These are phyloP conservation scores for Euplexia lucipara DNA, from an alignment of 2,888 invertebrate species.

Conservation along the genomic window DNA sequence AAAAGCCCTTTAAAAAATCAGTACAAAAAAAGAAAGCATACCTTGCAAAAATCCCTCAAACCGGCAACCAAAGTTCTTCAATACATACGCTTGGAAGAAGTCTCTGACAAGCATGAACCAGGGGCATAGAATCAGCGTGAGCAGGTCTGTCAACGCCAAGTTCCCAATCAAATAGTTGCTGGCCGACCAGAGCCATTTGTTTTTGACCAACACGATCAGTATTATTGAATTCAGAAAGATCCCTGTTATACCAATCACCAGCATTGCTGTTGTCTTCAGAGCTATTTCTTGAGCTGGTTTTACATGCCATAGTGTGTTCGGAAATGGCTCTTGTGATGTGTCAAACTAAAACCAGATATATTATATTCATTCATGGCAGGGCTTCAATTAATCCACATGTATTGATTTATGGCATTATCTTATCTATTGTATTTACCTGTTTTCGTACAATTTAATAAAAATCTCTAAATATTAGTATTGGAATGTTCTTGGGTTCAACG, in stretches of 20 bases:
- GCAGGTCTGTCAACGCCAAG: slow-evolving; percentile 93
- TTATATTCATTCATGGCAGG: slow-evolving; percentile 14
- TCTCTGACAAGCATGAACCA: slow-evolving; percentile 94
- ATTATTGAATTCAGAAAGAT: slow-evolving; percentile 93
- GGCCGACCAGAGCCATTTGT: slow-evolving; percentile 92
- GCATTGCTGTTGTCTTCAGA: slow-evolving; percentile 91
- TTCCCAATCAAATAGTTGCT: slow-evolving; percentile 94
- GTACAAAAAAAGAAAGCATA: slow-evolving; percentile 65
- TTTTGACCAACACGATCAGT: slow-evolving; percentile 91
- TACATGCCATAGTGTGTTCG: slow-evolving; percentile 92
- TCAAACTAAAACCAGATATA: slow-evolving; percentile 76
- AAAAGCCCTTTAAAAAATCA: too few species aligned
- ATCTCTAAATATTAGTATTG: too few species aligned
- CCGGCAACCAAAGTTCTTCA: slow-evolving; percentile 94
- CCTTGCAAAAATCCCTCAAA: slow-evolving; percentile 95
- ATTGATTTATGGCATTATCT: slow-evolving; percentile 40
- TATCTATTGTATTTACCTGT: slow-evolving; percentile 23
- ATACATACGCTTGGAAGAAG: slow-evolving; percentile 94
- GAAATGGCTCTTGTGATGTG: slow-evolving; percentile 88
- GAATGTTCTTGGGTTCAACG: background rate
- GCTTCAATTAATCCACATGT: slow-evolving; percentile 23
- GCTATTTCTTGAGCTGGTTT: slow-evolving; percentile 91
- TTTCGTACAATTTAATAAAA: slow-evolving; percentile 11
- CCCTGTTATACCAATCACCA: slow-evolving; percentile 92
- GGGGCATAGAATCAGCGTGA: slow-evolving; percentile 93